Percentiles rank a stretch among this genome's conserved stretches.
phyloP scores from a whole-genome alignment of 2,888 invertebrate species.

The Argyra leucocephala region DNA sequence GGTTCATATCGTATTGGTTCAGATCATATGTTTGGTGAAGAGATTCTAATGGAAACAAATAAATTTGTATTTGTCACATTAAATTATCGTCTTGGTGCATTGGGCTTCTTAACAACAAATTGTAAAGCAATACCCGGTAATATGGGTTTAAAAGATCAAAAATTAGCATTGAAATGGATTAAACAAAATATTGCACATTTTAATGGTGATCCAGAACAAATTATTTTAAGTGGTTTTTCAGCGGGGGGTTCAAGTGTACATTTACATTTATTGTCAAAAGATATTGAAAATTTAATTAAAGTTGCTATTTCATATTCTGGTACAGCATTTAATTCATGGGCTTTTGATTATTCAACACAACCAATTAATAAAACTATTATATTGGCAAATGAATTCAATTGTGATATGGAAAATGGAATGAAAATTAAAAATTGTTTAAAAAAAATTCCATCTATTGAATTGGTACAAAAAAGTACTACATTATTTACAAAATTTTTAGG shows the following conservation, averaged over 20 bases:
- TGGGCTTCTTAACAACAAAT: slow-evolving; percentile 64
- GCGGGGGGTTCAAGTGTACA: slow-evolving; percentile 65
- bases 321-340: slow-evolving; percentile 51
- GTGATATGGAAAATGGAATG: slow-evolving; percentile 47
- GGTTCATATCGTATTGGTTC: slow-evolving; percentile 57
- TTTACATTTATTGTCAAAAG: slow-evolving; percentile 53
- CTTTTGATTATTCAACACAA: slow-evolving; percentile 23
- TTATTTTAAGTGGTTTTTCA: slow-evolving; percentile 58
- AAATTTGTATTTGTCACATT: slow-evolving; percentile 56
- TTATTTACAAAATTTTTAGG: slow-evolving; percentile 35
- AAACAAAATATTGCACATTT: slow-evolving; percentile 56
- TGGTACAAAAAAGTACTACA: slow-evolving; percentile 28
- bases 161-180: slow-evolving; percentile 57
- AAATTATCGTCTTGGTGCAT: slow-evolving; percentile 57
- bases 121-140: slow-evolving; percentile 60
- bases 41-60: slow-evolving; percentile 52
- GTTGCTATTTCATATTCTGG: slow-evolving; percentile 46
- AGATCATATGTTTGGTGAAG: slow-evolving; percentile 47
- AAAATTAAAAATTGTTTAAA: slow-evolving; percentile 56
- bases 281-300: slow-evolving; percentile 19
- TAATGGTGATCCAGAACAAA: slow-evolving; percentile 57
- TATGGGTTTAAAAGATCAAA: slow-evolving; percentile 63
- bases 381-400: slow-evolving; percentile 54
- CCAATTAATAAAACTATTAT: slow-evolving; percentile 46
- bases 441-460: slow-evolving; percentile 49